phyloP scores from a whole-genome alignment of 2,797 vertebrate species.

The Microchirus variegatus region DNA sequence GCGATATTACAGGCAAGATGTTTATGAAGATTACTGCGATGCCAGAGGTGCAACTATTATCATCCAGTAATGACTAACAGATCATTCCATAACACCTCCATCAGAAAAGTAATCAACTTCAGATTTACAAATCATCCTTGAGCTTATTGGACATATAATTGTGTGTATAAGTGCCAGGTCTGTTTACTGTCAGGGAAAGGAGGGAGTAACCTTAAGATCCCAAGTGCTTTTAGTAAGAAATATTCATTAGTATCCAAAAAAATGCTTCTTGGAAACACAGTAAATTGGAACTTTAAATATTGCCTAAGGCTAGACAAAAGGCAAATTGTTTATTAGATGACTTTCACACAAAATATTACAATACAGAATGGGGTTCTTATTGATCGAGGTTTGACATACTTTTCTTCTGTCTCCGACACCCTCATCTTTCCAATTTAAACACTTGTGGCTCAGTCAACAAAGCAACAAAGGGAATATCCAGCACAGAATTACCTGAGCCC shows the following conservation, averaged over 20 bases:
- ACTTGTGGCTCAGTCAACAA: constrained; percentile 53
- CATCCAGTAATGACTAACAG: background rate
- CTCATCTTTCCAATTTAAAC: constrained; percentile 22
- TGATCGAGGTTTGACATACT: constrained; percentile 17
- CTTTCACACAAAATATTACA: constrained; percentile 32
- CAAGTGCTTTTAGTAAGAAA: background rate
- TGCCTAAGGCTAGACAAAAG: constrained; percentile 24
- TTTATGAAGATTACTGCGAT: background rate
- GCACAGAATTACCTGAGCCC: constrained; percentile 36
- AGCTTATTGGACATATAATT: too few species aligned
- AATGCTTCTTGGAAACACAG: background rate
- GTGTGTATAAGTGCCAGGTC: background rate
- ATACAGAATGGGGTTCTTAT: constrained; percentile 33
- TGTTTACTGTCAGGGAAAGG: background rate
- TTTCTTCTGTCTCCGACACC: constrained; percentile 13
- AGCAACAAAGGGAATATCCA: constrained; percentile 70
- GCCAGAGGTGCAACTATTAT: background rate
- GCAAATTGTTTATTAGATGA: constrained; percentile 1
- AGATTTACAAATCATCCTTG: background rate
- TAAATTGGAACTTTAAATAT: background rate
- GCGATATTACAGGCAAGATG: background rate
- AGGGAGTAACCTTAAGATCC: too few species aligned
- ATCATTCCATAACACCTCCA: background rate
- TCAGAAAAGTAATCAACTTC: constrained; percentile 1
- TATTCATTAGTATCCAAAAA: background rate